Evolutionary conservation across 2,888 invertebrate genomes (phyloP), one percentile per base, ranked within the genome.

Genomic region (Trimorus sp.): DNA sequence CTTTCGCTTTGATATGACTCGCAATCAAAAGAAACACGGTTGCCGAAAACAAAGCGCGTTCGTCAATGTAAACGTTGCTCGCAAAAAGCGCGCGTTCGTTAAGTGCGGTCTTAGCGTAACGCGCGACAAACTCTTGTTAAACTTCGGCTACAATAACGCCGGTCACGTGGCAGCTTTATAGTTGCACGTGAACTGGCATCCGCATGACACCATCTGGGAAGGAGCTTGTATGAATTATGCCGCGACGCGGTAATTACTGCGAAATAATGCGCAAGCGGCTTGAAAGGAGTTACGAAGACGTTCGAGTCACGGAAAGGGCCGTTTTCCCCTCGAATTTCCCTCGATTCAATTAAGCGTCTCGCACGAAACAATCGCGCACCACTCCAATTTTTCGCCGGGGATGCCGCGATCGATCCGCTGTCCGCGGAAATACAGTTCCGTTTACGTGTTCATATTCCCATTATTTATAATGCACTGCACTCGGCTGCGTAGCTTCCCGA

Each of bases 121-220:
- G 14, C 51, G 11, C 49, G 54, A 45, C 65, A 65, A 65, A 58
- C 37, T 58, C 74, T 48, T 58, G 58, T 51, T 65, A 40, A 74
- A 74, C 49, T 74, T 65, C 15, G 58, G 56, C 56, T 36, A 59
- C 58, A 58, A 58, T 63, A 40, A 14, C 63, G 63, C 15, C 58
- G 70, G 48, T 70, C 77, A 77, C 77, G 70, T 77, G 63, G 62
- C 69, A 63, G 58, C 58, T 59, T 70, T 63, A 70, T 78, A 26
- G 51, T 56, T 56, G 36, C 49, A 62, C 49, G 66, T 56, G 63
- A 79, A 73, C 16, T 45, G 12, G 15, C 51, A 56, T 68, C 58
- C 59, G 45, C 69, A 37, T 75, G 69, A 76, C 63, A 76, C 38
- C 69, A 66, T 42, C 38, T 54, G 60, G 54, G 15, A 26, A 56